Base-by-base conservation (phyloP, 2,888 invertebrate species). In the Ditylenchus weischeri region DNA sequence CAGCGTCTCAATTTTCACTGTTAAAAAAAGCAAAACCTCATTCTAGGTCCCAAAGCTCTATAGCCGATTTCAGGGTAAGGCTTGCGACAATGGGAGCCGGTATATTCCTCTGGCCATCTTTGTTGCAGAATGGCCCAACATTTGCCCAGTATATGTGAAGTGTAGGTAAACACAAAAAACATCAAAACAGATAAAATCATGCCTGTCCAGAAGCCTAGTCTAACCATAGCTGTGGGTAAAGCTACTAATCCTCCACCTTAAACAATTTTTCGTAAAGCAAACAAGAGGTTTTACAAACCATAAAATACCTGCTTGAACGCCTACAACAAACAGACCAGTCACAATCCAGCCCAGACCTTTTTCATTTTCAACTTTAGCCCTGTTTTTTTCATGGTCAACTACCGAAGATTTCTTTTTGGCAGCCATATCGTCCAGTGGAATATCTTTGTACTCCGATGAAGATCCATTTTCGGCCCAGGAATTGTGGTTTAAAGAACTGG, bases 51-150 rank as follows among this genome's bases (percentile, higher is more conserved):
- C 19, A 72, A 6, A 21, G 70, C 70, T 64, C 79, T 64, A 47
- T 69, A 71, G 10, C 76, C 79, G 48, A 80, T 80, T 64, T 80
- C 80, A 0, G 80, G 77, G 67, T 80, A 80, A 21, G 80, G 80
- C 69, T 79, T 78, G 23, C 80, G 65, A 62, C 79, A 79, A 66
- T 80, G 79, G 19, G 65, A 68, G 18, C 43, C 43, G 15, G 66
- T 21, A n/a, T 71, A 69, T 64, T 72, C 69, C 69, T 78, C 74
- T 15, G 80, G 80, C 78, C 78, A 80, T 36, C 73, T 71, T 50
- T 75, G 71, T 38, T 76, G 67, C 13, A 61, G 43, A 47, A 35
- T 61, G 15, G 0, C 38, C n/a, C 61, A 61, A 61, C 38, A 43
- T 38, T 61, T 36, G 3, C 62, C 48, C 47, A 66, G 49, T 18